These are phyloP conservation scores for Adelges cooleyi DNA, from an alignment of 1,140 invertebrate species.

Conservation along the genomic window DNA sequence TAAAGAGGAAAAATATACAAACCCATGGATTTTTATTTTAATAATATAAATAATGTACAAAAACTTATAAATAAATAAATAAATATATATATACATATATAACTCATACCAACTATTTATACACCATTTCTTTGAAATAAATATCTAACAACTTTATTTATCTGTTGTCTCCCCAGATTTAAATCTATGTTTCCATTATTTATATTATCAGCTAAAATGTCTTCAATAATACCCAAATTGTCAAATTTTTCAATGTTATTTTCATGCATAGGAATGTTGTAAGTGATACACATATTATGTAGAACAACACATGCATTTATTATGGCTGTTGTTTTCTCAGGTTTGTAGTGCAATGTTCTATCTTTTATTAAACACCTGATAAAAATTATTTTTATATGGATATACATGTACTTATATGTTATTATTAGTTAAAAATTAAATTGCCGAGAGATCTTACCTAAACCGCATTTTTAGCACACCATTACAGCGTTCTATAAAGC, in stretches of 20 bases:
- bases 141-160: neutral
- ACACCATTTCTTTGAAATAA: neutral
- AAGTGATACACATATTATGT: neutral
- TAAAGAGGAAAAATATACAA: too few species aligned
- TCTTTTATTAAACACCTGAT: neutral
- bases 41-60: too few species aligned
- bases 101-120: neutral
- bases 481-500: too few species aligned
- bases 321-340: neutral
- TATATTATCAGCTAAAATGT: neutral
- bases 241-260: neutral
- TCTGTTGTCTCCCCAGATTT: neutral
- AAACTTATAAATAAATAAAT: too few species aligned
- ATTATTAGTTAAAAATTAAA: neutral
- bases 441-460: neutral
- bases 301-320: neutral
- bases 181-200: neutral
- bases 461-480: neutral
- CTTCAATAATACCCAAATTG: neutral
- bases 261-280: neutral
- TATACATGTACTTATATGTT: too few species aligned
- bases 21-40: too few species aligned
- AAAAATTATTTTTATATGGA: too few species aligned
- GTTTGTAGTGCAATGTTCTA: neutral
- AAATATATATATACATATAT: neutral